phyloP scores from a whole-genome alignment of 2,113 vertebrate genomes.

The Cololabis saira region DNA sequence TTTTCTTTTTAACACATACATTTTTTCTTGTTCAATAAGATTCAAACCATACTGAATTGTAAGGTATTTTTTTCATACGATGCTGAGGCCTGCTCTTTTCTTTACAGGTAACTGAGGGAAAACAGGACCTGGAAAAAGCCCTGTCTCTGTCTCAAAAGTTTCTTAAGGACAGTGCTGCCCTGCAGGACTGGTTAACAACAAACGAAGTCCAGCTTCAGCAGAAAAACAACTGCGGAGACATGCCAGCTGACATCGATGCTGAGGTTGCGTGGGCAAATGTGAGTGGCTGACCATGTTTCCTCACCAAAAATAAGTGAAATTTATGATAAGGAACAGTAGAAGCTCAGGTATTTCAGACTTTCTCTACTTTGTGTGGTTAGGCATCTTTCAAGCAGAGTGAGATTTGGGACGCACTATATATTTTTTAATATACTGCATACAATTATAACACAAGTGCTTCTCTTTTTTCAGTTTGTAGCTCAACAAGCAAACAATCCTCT shows the following conservation, averaged over 20 bases:
- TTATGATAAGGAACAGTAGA: not conserved
- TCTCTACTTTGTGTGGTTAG: too few species aligned
- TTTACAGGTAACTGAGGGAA: conserved; percentile 93
- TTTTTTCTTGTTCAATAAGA: too few species aligned
- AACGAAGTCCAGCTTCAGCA: conserved; percentile 86
- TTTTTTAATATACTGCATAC: not conserved
- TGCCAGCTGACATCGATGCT: conserved; percentile 88
- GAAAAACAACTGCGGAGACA: conserved; percentile 86
- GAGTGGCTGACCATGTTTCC: conserved; percentile 53
- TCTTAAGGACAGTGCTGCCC: conserved; percentile 83
- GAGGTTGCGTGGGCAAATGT: conserved; percentile 96
- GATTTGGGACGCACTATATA: not conserved
- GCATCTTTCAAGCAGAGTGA: not conserved
- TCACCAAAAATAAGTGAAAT: not conserved
- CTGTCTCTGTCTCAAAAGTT: conserved; percentile 87
- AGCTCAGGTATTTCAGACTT: not conserved
- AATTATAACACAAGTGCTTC: not conserved
- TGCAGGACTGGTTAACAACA: conserved; percentile 89
- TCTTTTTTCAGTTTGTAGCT: conserved; percentile 6
- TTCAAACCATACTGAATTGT: too few species aligned
- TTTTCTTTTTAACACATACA: too few species aligned
- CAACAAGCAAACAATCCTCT: not conserved
- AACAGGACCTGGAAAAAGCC: conserved; percentile 93
- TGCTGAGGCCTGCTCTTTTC: not conserved
- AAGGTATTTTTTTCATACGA: too few species aligned